Evolutionary conservation across 2,113 vertebrate genomes (phyloP).

Genomic region (Seriola aureovittata): DNA sequence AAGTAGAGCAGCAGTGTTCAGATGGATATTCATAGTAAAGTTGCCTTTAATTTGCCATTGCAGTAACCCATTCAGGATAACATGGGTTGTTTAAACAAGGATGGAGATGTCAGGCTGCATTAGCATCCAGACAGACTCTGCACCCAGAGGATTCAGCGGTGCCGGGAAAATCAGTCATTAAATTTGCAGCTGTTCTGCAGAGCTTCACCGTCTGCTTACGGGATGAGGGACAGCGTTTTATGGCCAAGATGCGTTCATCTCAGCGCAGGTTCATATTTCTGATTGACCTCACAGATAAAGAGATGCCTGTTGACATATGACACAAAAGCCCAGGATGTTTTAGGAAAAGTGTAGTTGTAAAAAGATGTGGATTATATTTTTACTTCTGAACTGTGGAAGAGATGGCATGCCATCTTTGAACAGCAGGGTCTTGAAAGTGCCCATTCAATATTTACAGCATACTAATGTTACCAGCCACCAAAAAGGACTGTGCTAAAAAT

Average conservation of each 20-base stretch:
- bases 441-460: conserved; percentile 61
- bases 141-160: conserved; percentile 68
- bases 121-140: conserved; percentile 68
- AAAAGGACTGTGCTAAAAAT: conserved; percentile 47
- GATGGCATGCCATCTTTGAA: conserved; percentile 16
- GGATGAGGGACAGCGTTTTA: conserved; percentile 34
- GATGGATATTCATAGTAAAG: conserved; percentile 20
- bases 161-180: conserved; percentile 81
- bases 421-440: conserved; percentile 5
- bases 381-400: conserved; percentile 3
- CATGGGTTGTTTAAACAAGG: conserved; percentile 74
- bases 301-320: background rate
- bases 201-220: conserved; percentile 45
- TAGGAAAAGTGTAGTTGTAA: background rate
- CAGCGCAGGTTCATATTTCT: conserved; percentile 52
- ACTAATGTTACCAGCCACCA: conserved; percentile 4
- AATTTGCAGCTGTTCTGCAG: conserved; percentile 73
- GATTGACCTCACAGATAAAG: conserved; percentile 43
- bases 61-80: conserved; percentile 47
- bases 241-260: conserved; percentile 44
- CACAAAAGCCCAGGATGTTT: background rate
- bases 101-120: conserved; percentile 76
- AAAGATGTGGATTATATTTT: background rate
- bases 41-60: conserved; percentile 63
- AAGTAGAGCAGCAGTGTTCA: conserved; percentile 39